Base-by-base conservation (phyloP, 2,888 invertebrate species). In the Spodoptera littoralis region DNA sequence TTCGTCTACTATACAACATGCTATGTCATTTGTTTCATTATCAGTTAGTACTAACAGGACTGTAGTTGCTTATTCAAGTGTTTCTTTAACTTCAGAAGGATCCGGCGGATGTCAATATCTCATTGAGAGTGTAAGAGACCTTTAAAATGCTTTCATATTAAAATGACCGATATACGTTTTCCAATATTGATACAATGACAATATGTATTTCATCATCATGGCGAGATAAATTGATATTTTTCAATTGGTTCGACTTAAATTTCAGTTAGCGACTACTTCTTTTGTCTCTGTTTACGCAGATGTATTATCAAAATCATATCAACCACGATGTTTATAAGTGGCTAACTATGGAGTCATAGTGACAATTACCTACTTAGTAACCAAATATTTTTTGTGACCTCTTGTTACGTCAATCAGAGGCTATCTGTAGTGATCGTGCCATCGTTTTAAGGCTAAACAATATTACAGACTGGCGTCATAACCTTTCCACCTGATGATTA, bases 391-490 rank as follows among this genome's bases (percentile, higher is more conserved):
- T 84, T 80, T 70, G 68, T 86, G 85, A 89, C 86, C 89, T 80
- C 60, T 75, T 62, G 53, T 83, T 86, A 69, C 89, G 90, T 90
- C 88, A 90, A 82, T 79, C 68, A 79, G 65, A 87, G 87, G 87
- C 83, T 89, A 89, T 88, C 88, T 60, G 61, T 55, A 70, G 61
- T 62, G 47, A 75, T 80, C 60, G 64, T 47, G 68, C 58, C 60
- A 72, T 69, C 64, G 65, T 64, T 52, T 73, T 69, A 53, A 65
- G 53, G 53, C 46, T 57, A 73, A 72, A 64, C 46, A 56, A 60
- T 54, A 46, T 58, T 27, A 27, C 27, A 27, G 43, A 56, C 57
- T 44, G 43, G 22, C 58, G 41, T 70, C 58, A 55, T 61, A 70
- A 50, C 56, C 54, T 70, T 51, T 63, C 47, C 44, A 66, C 48